phyloP scores from a whole-genome alignment of 2,888 invertebrate species.

The Cerastis rubricosa region DNA sequence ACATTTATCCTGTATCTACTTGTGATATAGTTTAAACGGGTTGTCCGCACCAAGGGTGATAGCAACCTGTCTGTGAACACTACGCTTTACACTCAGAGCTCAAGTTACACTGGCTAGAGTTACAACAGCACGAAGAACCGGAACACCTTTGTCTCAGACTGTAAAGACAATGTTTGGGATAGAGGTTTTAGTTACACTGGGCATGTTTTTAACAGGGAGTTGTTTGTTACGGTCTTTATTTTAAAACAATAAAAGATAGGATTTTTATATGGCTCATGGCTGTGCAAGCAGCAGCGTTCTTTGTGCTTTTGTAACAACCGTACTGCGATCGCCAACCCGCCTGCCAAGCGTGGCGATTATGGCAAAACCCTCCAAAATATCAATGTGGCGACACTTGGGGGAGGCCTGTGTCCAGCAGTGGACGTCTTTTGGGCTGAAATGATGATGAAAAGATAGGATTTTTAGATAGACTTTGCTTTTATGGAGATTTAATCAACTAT shows the following conservation, averaged over 20 bases:
- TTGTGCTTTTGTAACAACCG: too few species aligned
- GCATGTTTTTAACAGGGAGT: slow-evolving; percentile 22
- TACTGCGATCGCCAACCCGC: too few species aligned
- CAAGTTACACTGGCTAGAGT: slow-evolving; percentile 15
- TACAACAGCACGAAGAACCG: background rate
- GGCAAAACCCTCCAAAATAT: too few species aligned
- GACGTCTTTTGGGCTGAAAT: too few species aligned
- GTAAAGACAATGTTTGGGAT: slow-evolving; percentile 4
- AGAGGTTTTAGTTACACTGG: slow-evolving; percentile 22
- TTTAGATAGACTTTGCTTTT: slow-evolving; percentile 7
- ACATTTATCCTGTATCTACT: slow-evolving; percentile 73
- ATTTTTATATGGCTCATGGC: too few species aligned
- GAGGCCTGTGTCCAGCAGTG: too few species aligned
- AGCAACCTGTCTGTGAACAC: slow-evolving; percentile 62
- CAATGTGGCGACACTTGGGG: too few species aligned
- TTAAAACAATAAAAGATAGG: slow-evolving; percentile 13
- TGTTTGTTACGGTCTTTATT: slow-evolving; percentile 15
- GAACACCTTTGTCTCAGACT: background rate
- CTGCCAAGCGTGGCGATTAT: too few species aligned
- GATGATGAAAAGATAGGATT: background rate
- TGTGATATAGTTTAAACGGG: slow-evolving; percentile 73
- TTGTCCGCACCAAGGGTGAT: slow-evolving; percentile 59
- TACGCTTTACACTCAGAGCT: slow-evolving; percentile 34
- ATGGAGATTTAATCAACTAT: background rate
- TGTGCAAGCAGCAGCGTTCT: too few species aligned